Conservation (phyloP, 1,140 invertebrate species). For the Camponotus vicinus region DNA sequence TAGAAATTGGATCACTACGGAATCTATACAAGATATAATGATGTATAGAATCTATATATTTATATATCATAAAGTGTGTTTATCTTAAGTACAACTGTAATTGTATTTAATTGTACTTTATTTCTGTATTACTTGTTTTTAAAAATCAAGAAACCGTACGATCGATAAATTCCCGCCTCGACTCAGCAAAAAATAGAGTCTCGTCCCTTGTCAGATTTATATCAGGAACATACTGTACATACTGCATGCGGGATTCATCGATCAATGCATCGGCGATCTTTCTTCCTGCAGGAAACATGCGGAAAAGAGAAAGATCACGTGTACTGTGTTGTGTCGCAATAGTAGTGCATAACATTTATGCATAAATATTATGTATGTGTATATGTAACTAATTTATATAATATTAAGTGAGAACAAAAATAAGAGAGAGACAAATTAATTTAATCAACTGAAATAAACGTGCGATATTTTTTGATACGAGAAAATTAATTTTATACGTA, state of each 20-base stretch:
- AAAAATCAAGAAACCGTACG: neutral
- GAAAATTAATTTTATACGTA: too few species aligned
- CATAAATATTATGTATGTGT: too few species aligned
- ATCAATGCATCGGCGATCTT: conserved; percentile 10
- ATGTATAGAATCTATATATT: neutral
- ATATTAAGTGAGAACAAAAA: too few species aligned
- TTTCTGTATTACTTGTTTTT: neutral
- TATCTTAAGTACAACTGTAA: neutral
- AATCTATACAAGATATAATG: too few species aligned
- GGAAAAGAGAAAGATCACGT: conserved; percentile 22
- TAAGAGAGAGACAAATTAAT: too few species aligned
- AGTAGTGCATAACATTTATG: conserved; percentile 39
- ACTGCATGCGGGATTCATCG: conserved; percentile 18
- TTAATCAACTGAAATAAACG: too few species aligned
- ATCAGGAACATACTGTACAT: conserved; percentile 4
- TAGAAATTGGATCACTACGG: neutral
- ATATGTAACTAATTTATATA: too few species aligned
- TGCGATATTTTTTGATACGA: too few species aligned
- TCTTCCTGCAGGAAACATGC: conserved; percentile 9
- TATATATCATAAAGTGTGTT: neutral
- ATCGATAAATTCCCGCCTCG: conserved; percentile 18
- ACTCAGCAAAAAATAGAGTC: conserved; percentile 25
- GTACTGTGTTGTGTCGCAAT: neutral
- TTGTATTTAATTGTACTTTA: neutral
- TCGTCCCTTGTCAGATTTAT: conserved; percentile 32